Evolutionary conservation across 2,113 vertebrate genomes (phyloP), one percentile per base, ranked within the genome.

Genomic region (Oreotragus oreotragus): DNA sequence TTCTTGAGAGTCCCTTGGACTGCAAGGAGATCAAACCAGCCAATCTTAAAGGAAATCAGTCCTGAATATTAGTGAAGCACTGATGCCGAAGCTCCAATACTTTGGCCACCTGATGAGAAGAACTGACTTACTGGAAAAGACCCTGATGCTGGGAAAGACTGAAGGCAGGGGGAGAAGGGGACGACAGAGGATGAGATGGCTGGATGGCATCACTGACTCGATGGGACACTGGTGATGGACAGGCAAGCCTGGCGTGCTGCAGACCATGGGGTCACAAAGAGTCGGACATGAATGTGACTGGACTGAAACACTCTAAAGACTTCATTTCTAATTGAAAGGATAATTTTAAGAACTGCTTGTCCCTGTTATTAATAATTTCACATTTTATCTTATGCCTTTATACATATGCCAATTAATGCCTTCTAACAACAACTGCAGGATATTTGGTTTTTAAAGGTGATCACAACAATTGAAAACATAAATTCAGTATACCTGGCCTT

Each of bases 381-480:
- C 39, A 80, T 80, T 91, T 91, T 91, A 66, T 90, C 84, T 92
- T 77, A 14, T 77, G 81, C n/a, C n/a, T 92, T 91, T 21, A 47
- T 55, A 28, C 25, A 45, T 84, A 51, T 19, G 90, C 36, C 87
- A 62, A 73, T 92, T 39, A 88, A 89, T 95, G 19, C 43, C 36
- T 90, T 10, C 14, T 81, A 58, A 88, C 25, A 64, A 66, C 19
- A 79, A 15, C 84, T 97, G 95, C 47, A 89, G 60, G 28, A 66
- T 90, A 39, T 33, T 95, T 87, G 95, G 25, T 49, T 96, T 88
- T 85, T 45, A 62, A 91, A 81, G 47, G 49, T 90, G 88, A 53
- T 36, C 47, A 30, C 93, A 91, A 58, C 13, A 95, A 30, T 89
- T 62, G 84, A 94, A 96, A 97, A 77, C 45, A 39, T 19, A 86